Percentiles rank a stretch among this genome's conserved stretches.
Evolutionary conservation across 2,797 vertebrate species (phyloP).

Genomic region (Tapera naevia): DNA sequence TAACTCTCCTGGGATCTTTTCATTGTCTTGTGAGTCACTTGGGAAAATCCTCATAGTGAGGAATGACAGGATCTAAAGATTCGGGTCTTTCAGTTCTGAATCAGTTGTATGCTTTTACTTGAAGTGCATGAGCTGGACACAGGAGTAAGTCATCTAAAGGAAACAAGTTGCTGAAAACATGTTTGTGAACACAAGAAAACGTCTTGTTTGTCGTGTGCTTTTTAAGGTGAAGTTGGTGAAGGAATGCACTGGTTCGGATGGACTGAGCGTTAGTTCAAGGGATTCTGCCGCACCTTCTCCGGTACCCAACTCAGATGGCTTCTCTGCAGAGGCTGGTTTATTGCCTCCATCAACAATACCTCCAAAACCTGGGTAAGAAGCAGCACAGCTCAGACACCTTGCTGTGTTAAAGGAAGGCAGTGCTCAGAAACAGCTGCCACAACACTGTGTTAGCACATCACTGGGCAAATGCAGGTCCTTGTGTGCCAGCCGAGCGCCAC

Average conservation of each 20-base stretch:
- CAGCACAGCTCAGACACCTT: background rate
- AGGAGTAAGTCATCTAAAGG: background rate
- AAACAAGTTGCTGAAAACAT: background rate
- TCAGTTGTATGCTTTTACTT: background rate
- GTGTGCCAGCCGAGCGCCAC: background rate
- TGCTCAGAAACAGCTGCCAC: background rate
- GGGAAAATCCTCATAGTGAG: background rate
- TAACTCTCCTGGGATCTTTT: background rate
- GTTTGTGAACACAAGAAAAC: background rate
- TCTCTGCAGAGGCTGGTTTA: slow-evolving; percentile 74
- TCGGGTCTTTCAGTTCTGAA: background rate
- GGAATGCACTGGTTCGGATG: slow-evolving; percentile 80
- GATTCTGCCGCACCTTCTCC: slow-evolving; percentile 85
- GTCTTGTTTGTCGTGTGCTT: background rate
- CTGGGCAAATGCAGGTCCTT: background rate
- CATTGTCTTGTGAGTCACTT: background rate
- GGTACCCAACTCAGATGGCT: slow-evolving; percentile 78
- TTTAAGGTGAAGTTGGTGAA: slow-evolving; percentile 88
- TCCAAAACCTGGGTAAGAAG: slow-evolving; percentile 84
- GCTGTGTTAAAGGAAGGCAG: background rate
- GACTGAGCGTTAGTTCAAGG: slow-evolving; percentile 78
- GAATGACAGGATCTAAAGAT: background rate
- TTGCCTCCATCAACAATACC: slow-evolving; percentile 59
- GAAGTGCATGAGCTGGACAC: background rate
- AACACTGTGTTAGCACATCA: background rate